Evolutionary conservation across 2,113 vertebrate species (phyloP).

Genomic region (Opisthocomus hoazin): DNA sequence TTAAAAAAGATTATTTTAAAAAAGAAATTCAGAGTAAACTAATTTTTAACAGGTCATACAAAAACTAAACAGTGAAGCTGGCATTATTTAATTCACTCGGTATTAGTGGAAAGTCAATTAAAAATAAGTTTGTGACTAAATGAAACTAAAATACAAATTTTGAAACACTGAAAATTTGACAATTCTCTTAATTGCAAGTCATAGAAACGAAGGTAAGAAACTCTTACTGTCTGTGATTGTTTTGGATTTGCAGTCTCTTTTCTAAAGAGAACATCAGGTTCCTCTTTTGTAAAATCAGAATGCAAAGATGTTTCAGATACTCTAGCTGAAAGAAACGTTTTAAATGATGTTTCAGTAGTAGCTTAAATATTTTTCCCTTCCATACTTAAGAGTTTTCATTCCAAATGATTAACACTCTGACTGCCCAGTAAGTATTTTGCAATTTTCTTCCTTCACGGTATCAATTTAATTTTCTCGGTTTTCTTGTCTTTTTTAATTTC

Average conservation of each 20-base stretch:
- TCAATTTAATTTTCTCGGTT: not conserved
- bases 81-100: not conserved
- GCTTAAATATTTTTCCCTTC: not conserved
- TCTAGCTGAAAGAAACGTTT: constrained; percentile 49
- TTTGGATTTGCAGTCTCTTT: constrained; percentile 22
- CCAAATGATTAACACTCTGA: not conserved
- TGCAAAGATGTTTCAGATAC: constrained; percentile 38
- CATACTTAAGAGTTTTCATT: not conserved
- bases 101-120: not conserved
- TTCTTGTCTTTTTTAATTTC: not conserved
- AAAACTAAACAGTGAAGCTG: not conserved
- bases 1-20: not conserved
- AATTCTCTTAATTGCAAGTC: not conserved
- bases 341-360: constrained; percentile 38
- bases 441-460: not conserved
- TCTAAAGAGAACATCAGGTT: not conserved
- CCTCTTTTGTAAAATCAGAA: constrained; percentile 7
- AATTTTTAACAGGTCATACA: not conserved
- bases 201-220: not conserved
- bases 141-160: not conserved
- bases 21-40: not conserved
- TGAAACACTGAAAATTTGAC: not conserved
- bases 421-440: not conserved
- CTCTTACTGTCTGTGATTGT: constrained; percentile 23
- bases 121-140: not conserved